Evolutionary conservation across 1,140 invertebrate species (phyloP).

Genomic region (Pectinophora gossypiella): DNA sequence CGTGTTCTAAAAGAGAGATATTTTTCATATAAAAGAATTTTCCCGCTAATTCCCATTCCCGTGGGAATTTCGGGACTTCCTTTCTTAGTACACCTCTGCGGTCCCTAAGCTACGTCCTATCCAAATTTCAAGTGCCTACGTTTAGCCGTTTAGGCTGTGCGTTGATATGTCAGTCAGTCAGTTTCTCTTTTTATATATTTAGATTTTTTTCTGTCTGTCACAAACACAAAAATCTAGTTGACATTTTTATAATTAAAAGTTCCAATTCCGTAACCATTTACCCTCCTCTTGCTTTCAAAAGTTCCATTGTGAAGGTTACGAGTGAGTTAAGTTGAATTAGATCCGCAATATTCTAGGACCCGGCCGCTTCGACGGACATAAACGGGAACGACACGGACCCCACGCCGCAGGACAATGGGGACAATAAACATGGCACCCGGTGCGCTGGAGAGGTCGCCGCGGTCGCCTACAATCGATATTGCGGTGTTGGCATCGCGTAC

Average conservation of each 20-base stretch:
- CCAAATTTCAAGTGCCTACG: too few relatives aligned
- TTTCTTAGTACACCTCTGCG: too few relatives aligned
- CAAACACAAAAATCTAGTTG: too few relatives aligned
- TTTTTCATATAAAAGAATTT: too few relatives aligned
- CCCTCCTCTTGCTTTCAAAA: not conserved
- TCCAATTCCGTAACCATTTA: not conserved
- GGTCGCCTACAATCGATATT: constrained; percentile 92
- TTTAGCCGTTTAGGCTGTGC: too few relatives aligned
- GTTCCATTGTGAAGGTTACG: not conserved
- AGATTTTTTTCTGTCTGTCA: too few relatives aligned
- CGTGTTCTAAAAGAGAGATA: too few relatives aligned
- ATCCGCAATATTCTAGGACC: constrained; percentile 79
- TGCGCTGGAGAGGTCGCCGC: constrained; percentile 95
- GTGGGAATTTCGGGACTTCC: too few relatives aligned
- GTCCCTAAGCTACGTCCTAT: too few relatives aligned
- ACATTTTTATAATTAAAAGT: constrained; percentile 1
- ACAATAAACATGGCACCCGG: constrained; percentile 94
- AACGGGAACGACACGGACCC: constrained; percentile 97
- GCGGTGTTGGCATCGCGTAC: constrained; percentile 94
- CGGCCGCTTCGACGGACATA: constrained; percentile 96
- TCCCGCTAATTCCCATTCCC: too few relatives aligned
- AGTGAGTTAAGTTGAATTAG: not conserved
- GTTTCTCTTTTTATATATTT: too few relatives aligned
- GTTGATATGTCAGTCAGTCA: too few relatives aligned
- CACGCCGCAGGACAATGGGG: constrained; percentile 94